phyloP scores from a whole-genome alignment of 2,888 invertebrate species.

The Tetropium fuscum region DNA sequence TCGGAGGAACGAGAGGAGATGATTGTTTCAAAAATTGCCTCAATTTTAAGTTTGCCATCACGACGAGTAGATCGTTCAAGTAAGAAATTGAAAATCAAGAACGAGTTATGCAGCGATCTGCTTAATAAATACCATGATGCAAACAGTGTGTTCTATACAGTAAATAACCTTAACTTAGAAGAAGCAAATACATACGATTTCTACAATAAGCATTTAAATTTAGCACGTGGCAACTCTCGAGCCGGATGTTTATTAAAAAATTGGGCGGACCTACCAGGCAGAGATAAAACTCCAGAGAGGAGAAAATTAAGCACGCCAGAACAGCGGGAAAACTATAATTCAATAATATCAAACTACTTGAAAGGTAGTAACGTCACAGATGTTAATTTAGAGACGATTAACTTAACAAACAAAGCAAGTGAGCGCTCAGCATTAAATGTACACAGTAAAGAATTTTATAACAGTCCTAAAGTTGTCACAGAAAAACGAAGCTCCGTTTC shows the following conservation, averaged over 20 bases:
- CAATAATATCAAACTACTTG: too few species aligned
- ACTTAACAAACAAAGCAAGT: not conserved
- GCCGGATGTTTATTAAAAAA: slow-evolving; percentile 70
- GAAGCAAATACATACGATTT: not conserved
- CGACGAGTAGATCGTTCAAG: not conserved
- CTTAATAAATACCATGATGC: slow-evolving; percentile 34
- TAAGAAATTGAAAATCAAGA: not conserved
- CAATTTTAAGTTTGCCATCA: slow-evolving; percentile 48
- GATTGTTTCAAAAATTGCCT: slow-evolving; percentile 57
- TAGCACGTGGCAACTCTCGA: slow-evolving; percentile 64
- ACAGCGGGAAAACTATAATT: not conserved
- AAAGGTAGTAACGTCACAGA: not conserved
- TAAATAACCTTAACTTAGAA: slow-evolving; percentile 39
- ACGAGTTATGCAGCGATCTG: slow-evolving; percentile 33
- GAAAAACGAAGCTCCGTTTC: slow-evolving; percentile 42
- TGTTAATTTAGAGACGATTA: not conserved
- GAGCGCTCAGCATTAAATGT: not conserved
- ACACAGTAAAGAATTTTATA: too few species aligned
- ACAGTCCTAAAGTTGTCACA: slow-evolving; percentile 2
- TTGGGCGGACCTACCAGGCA: slow-evolving; percentile 74
- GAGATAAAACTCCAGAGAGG: slow-evolving; percentile 70
- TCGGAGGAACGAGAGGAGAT: slow-evolving; percentile 57
- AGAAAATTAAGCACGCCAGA: slow-evolving; percentile 18
- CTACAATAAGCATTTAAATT: slow-evolving; percentile 39
- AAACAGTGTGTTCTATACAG: slow-evolving; percentile 34